These are phyloP conservation scores for Epistrophella euchroma DNA, from an alignment of 2,888 invertebrate species.

Conservation along the genomic window DNA sequence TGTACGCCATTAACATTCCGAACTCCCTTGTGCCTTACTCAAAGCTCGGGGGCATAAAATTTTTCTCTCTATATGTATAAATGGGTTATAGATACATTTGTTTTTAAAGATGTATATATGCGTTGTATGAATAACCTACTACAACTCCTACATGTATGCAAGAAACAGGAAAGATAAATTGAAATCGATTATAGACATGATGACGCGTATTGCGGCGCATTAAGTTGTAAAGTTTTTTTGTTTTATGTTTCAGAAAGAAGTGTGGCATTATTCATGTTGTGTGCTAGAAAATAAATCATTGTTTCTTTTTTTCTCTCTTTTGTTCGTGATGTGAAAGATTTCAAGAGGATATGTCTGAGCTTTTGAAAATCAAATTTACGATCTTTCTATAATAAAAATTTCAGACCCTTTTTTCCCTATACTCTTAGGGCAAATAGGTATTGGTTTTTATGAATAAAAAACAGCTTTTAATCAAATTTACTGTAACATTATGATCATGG, in stretches of 20 bases:
- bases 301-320: not conserved
- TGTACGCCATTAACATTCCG: constrained; percentile 67
- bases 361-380: not conserved
- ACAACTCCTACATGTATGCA: constrained; percentile 23
- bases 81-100: constrained; percentile 9
- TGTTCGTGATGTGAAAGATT: not conserved
- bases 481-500: too few relatives aligned
- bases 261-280: constrained; percentile 26
- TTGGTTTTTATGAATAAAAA: too few relatives aligned
- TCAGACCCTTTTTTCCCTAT: too few relatives aligned
- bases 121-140: not conserved
- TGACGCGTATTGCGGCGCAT: constrained; percentile 49
- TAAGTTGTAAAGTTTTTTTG: constrained; percentile 30
- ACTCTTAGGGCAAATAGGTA: too few relatives aligned
- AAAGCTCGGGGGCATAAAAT: constrained; percentile 25
- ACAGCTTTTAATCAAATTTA: too few relatives aligned
- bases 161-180: constrained; percentile 50
- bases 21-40: constrained; percentile 58
- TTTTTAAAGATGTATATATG: not conserved
- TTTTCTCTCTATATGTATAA: not conserved
- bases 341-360: not conserved
- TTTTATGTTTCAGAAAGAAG: constrained; percentile 41
- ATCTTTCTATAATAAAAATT: too few relatives aligned
- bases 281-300: constrained; percentile 13
- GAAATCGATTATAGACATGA: constrained; percentile 66